Percentiles rank a stretch among this genome's conserved stretches.
These are phyloP conservation scores for Pentalonia nigronervosa DNA, from an alignment of 1,140 invertebrate species.

Conservation along the genomic window DNA sequence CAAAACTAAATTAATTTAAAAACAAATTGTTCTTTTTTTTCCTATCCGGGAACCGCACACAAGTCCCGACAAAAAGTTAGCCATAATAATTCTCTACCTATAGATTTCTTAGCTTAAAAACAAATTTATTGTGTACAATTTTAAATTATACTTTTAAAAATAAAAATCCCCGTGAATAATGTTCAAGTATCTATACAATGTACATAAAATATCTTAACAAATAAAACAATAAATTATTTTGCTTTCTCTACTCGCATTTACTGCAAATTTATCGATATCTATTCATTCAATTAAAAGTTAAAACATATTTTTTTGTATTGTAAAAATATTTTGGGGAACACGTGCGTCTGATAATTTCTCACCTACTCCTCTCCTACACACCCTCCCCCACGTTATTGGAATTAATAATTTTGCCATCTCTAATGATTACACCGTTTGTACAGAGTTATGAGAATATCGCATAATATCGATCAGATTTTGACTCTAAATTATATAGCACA, in stretches of 20 bases:
- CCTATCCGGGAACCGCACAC: not conserved
- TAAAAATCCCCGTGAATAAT: not conserved
- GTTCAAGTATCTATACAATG: not conserved
- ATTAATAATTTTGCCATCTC: no score
- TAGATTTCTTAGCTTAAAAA: not conserved
- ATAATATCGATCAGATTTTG: not conserved
- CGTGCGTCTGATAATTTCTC: no score
- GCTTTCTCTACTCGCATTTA: no score
- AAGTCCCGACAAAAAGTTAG: not conserved
- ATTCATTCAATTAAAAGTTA: no score
- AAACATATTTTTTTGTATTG: no score
- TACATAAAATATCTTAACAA: not conserved
- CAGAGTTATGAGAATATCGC: no score
- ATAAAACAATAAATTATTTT: not conserved
- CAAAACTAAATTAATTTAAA: not conserved
- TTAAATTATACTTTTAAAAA: not conserved
- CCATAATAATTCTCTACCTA: not conserved
- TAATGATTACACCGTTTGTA: no score
- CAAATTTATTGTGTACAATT: not conserved
- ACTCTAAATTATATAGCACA: not conserved
- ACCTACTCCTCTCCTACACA: no score
- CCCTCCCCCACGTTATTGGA: no score
- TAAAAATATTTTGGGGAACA: no score
- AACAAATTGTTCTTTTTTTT: not conserved
- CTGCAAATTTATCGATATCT: no score